These are phyloP conservation scores for Philantomba maxwellii DNA, from an alignment of 2,113 vertebrate species.

Conservation along the genomic window DNA sequence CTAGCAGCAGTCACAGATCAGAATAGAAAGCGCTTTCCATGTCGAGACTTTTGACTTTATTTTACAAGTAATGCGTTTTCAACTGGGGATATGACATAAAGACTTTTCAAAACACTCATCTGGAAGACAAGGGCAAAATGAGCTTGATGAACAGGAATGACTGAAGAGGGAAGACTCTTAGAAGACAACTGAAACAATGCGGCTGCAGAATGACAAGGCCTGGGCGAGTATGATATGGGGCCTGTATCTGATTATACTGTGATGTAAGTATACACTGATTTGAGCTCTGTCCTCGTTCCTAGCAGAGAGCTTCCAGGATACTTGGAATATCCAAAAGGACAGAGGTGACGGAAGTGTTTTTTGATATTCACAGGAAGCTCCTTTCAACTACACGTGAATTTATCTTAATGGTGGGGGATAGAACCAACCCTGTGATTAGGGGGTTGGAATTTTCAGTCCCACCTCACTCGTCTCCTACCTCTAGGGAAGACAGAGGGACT, in stretches of 20 bases:
- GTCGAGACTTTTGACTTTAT: not conserved
- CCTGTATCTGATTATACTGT: not conserved
- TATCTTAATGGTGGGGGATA: not conserved
- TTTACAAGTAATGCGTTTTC: not conserved
- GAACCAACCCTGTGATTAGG: not conserved
- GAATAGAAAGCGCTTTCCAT: not conserved
- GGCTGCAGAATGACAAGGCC: not conserved
- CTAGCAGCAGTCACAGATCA: not conserved
- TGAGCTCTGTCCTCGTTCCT: not conserved
- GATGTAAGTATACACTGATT: not conserved
- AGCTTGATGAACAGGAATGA: not conserved
- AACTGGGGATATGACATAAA: too few species aligned
- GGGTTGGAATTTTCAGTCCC: not conserved
- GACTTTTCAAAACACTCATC: not conserved
- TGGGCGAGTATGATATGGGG: not conserved
- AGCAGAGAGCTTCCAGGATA: not conserved
- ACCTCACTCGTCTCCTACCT: not conserved
- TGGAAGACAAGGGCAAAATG: not conserved
- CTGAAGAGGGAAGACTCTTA: not conserved
- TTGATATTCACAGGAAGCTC: not conserved
- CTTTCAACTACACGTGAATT: not conserved
- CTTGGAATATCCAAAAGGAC: not conserved
- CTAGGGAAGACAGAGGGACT: not conserved
- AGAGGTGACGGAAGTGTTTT: not conserved
- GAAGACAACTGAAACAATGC: not conserved